A percentile compares a stretch with the other conserved stretches of the same genome.
Conservation (phyloP, 2,113 vertebrate species). For the Apus apus region DNA sequence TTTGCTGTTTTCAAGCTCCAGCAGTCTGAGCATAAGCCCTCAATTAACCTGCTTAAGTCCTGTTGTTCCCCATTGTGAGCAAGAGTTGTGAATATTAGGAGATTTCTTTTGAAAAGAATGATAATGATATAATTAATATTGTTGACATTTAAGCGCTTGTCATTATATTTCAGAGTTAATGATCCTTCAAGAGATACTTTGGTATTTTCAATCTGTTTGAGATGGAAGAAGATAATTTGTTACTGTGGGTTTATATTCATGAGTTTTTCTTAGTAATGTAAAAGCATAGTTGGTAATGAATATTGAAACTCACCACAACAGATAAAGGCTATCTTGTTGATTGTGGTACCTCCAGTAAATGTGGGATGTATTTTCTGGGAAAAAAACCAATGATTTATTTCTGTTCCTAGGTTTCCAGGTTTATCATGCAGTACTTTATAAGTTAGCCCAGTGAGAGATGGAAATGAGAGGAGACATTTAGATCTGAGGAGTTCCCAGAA, state of each 20-base stretch:
- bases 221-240: background rate
- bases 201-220: background rate
- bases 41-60: background rate
- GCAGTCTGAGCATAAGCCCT: background rate
- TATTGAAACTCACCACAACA: background rate
- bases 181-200: background rate
- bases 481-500: background rate
- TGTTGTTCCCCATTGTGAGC: background rate
- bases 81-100: background rate
- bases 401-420: background rate
- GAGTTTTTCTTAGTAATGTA: background rate
- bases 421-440: background rate
- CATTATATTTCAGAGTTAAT: conserved; percentile 29
- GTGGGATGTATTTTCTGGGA: background rate
- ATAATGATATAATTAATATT: conserved; percentile 10
- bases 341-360: background rate
- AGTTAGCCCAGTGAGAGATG: background rate
- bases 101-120: background rate
- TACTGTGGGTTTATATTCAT: background rate
- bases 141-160: conserved; percentile 23
- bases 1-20: background rate
- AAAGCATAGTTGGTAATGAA: background rate
- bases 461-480: background rate
- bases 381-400: background rate
- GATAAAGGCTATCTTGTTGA: background rate